Percentiles rank a stretch among this genome's conserved stretches.
Evolutionary conservation across 2,113 vertebrate genomes (phyloP).

Genomic region (Serilophus lunatus): DNA sequence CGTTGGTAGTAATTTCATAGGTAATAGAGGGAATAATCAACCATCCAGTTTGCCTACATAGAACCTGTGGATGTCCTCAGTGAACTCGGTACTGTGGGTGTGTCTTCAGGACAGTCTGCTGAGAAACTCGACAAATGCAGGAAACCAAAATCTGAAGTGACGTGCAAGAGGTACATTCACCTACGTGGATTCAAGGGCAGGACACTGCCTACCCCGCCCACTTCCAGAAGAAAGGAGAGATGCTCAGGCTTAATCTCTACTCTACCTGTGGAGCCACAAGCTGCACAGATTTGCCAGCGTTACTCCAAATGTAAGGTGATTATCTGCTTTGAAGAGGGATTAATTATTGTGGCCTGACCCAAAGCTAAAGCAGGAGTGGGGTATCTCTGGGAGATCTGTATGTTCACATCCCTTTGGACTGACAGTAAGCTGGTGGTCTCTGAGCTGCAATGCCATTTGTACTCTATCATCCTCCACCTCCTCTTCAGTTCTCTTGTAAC

Average conservation of each 20-base stretch:
- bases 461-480: not conserved
- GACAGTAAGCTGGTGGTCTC: not conserved
- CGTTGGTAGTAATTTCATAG: not conserved
- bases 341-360: not conserved
- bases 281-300: not conserved
- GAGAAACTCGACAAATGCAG: not conserved
- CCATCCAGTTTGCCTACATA: not conserved
- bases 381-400: not conserved
- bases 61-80: not conserved
- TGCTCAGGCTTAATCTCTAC: not conserved
- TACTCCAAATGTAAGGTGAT: not conserved
- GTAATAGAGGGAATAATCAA: not conserved
- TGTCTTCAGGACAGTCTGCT: not conserved
- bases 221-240: not conserved
- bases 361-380: not conserved
- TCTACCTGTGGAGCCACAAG: not conserved
- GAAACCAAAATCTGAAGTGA: not conserved
- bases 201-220: accelerated
- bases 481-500: not conserved
- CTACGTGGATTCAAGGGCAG: not conserved
- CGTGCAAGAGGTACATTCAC: not conserved
- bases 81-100: not conserved
- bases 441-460: not conserved
- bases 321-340: not conserved
- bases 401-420: not conserved